Conservation (phyloP, 2,113 vertebrate species). For the Chamaea fasciata region DNA sequence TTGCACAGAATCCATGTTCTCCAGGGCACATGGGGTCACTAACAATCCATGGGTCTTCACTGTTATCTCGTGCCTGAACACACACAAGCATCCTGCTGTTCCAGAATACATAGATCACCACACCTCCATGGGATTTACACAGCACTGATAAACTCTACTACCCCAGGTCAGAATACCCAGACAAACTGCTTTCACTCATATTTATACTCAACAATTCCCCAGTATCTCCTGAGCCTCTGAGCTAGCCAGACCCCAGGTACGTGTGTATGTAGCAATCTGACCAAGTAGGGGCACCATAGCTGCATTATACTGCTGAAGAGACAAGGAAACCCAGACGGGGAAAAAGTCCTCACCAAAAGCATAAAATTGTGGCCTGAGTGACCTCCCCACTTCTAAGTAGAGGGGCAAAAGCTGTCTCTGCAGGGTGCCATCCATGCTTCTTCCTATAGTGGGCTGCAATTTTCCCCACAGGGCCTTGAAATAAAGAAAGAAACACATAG, state of each 20-base stretch:
- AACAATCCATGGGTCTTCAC: background rate
- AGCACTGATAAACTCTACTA: background rate
- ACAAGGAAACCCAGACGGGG: background rate
- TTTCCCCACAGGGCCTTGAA: background rate
- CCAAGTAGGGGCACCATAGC: background rate
- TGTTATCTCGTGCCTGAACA: background rate
- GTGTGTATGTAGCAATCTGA: background rate
- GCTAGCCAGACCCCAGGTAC: background rate
- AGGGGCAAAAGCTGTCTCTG: background rate
- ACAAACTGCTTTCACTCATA: background rate
- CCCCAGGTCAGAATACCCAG: background rate
- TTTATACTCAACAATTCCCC: background rate
- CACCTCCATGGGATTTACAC: background rate
- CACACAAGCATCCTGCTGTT: background rate
- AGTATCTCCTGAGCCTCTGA: background rate
- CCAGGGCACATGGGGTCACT: rapidly evolving
- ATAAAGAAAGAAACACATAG: background rate
- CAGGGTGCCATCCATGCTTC: background rate
- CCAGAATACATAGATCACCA: background rate
- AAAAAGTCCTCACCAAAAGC: background rate
- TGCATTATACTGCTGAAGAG: background rate
- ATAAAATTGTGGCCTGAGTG: background rate
- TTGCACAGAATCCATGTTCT: background rate
- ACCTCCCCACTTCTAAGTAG: background rate
- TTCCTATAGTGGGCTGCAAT: background rate